Evolutionary conservation across 2,113 vertebrate species (phyloP), one percentile per base, ranked within the genome.

Genomic region (Perca schrenkii): DNA sequence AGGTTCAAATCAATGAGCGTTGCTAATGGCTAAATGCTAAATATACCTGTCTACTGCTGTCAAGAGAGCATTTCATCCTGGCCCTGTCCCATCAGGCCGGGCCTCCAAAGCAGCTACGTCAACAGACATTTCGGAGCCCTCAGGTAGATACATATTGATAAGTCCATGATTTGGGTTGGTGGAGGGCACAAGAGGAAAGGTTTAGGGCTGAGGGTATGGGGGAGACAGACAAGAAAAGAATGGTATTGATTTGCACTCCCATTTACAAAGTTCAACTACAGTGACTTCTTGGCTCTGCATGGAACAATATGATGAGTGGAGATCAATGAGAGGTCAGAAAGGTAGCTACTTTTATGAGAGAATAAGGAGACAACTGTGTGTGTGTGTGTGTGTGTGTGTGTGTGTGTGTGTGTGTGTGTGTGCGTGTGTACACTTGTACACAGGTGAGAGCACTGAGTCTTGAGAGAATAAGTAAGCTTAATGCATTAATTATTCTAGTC

Each of bases 21-120:
- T 77, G 85, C 71, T 83, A 61, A 84, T 85, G 76, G 73, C 87
- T 91, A 77, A 80, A 90, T 87, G 74, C 86, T 92, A 85, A 93
- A 91, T 89, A 86, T 90, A 92, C 79, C 61, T 76, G 71, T 84
- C 67, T 73, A 25, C 34, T 75, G 46, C 68, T 16, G 69, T 52
- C 64, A 57, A 25, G 64, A 69, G 60, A 80, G 64, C 54, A 57
- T 74, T 86, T 82, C 40, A 78, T 82, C 36, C 28, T 0, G 4
- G 74, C 46, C 54, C 50, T 1, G 15, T 82, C 69, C 69, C 21
- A 72, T 80, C 75, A 80, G 65, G 63, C 50, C 1, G 0, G n/a
- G 47, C 76, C 65, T n/a, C 60, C 43, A 61, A 76, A 85, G 86
- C 43, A 56, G 69, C 75, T 25, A 6, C 6, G 6, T 61, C 22